Base-by-base conservation (phyloP, 2,113 vertebrate species). In the Cebus imitator region DNA sequence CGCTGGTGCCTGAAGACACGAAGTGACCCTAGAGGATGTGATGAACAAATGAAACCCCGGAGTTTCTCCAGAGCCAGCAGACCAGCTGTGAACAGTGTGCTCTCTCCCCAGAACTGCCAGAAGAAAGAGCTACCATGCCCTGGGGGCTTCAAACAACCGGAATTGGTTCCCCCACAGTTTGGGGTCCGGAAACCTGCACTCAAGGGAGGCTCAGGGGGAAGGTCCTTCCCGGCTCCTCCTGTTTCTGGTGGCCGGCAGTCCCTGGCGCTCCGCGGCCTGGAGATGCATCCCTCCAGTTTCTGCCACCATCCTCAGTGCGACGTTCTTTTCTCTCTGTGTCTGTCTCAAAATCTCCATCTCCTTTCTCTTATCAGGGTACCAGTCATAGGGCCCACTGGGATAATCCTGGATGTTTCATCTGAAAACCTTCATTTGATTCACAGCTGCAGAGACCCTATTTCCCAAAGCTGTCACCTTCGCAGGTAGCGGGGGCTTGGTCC, bases 251-350 rank as follows among this genome's bases (percentile, higher is more conserved):
- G 52, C 6, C 0, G 14, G 32, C 37, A 3, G 0, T 2, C 30
- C 18, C 37, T 0, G 25, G 43, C 3, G 13, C 12, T 14, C 66
- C 64, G 10, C 9, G 5, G 57, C 35, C 4, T 79, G 4, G 3
- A 43, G 72, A 30, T 9, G 9, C 10, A 2, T 1, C 14, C 12
- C 35, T 16, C 37, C 3, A 6, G 0, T 8, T 27, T 8, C 86
- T 21, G 72, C 50, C 20, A 57, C 35, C 1, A 0, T 20, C 6
- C 13, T 12, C 23, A 6, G 43, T 27, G 0, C 0, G 2, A 6
- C 11, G 10, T 6, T 2, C n/a, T 17, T 8, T 17, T 68, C 30
- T 25, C 35, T 11, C 16, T 0, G 17, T 4, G 57, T 35, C 32
- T 11, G 30, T 5, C 25, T 43, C 2, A 0, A n/a, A 27, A 14